Conservation (phyloP, 2,888 invertebrate species). For the Stenodema calcarata region DNA sequence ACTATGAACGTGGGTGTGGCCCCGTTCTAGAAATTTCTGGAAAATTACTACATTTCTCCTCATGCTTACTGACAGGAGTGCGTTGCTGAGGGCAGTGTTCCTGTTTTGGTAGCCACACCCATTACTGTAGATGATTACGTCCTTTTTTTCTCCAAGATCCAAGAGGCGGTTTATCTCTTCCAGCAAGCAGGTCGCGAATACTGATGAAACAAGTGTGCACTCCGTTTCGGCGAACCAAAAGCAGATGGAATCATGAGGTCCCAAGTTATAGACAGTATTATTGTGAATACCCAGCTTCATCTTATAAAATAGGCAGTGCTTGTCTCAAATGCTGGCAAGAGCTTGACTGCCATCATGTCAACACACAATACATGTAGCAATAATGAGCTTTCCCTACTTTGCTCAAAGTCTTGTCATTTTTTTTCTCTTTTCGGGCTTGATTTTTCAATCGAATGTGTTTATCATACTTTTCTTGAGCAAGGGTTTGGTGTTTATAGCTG, state of each 20-base stretch:
- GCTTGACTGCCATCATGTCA: conserved; percentile 41
- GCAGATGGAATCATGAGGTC: neutral
- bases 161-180: neutral
- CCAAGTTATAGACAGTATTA: conserved; percentile 1
- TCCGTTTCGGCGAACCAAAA: conserved; percentile 31
- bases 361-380: neutral
- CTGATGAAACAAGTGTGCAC: neutral
- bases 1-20: neutral
- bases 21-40: neutral
- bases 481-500: conserved; percentile 9
- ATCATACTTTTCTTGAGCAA: conserved; percentile 22
- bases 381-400: neutral
- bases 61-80: neutral
- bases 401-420: conserved; percentile 10
- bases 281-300: neutral
- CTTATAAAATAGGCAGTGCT: neutral
- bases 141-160: neutral
- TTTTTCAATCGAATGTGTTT: conserved; percentile 3
- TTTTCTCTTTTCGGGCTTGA: conserved; percentile 14
- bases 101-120: neutral
- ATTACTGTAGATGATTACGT: neutral
- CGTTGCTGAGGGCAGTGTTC: neutral
- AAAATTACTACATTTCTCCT: neutral
- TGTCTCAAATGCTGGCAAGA: neutral
- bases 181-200: neutral